These are phyloP conservation scores for Panopea generosa DNA, from an alignment of 2,888 invertebrate genomes.

Conservation along the genomic window DNA sequence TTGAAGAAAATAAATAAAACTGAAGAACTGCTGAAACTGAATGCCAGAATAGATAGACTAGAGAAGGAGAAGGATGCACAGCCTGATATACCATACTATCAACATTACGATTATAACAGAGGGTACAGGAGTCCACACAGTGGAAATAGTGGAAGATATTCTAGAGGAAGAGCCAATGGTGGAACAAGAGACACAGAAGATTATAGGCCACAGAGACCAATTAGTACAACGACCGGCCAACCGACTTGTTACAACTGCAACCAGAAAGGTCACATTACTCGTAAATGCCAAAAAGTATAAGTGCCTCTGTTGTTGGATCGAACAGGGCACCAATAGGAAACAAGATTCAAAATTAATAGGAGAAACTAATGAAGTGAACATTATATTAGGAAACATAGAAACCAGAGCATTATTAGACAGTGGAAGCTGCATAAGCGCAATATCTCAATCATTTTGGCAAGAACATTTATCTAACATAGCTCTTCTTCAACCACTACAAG, in stretches of 20 bases:
- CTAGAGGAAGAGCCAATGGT: not conserved
- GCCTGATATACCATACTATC: not conserved
- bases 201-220: too few relatives aligned
- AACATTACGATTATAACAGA: not conserved
- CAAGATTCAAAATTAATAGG: too few relatives aligned
- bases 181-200: too few relatives aligned
- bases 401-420: conserved; percentile 26
- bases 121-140: too few relatives aligned
- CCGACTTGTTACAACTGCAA: conserved; percentile 19
- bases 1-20: conserved; percentile 19
- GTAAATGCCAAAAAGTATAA: conserved; percentile 30
- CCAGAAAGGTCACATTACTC: conserved; percentile 16
- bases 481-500: not conserved
- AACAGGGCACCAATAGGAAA: not conserved
- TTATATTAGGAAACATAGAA: not conserved
- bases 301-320: conserved; percentile 20
- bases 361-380: conserved; percentile 16
- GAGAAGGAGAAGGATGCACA: conserved; percentile 23
- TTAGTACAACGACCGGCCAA: too few relatives aligned
- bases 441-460: not conserved
- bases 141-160: not conserved
- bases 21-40: conserved; percentile 16
- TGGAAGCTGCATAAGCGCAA: conserved; percentile 10
- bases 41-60: conserved; percentile 22
- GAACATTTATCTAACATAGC: too few relatives aligned